These are phyloP conservation scores for Catocala sponsa DNA, from an alignment of 2,888 invertebrate species.

Conservation along the genomic window DNA sequence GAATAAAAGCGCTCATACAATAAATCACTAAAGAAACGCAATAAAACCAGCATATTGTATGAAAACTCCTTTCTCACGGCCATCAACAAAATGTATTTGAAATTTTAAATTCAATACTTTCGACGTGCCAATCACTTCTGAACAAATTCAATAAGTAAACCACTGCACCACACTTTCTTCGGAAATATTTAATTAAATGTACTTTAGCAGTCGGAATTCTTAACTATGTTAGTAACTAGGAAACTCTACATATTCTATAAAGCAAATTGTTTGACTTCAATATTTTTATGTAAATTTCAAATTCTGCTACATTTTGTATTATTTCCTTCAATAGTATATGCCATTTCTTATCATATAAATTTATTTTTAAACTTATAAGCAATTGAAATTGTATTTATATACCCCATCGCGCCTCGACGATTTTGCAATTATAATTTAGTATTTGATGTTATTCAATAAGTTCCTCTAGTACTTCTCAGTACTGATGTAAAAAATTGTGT, in stretches of 20 bases:
- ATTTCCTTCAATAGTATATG: too few species aligned
- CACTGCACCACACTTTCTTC: constrained; percentile 6
- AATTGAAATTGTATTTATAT: too few species aligned
- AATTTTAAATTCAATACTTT: constrained; percentile 29
- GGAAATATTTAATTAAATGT: constrained; percentile 24
- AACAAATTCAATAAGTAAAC: constrained; percentile 24
- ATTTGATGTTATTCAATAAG: too few species aligned
- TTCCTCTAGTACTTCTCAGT: too few species aligned
- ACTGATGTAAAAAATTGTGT: too few species aligned
- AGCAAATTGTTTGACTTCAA: too few species aligned
- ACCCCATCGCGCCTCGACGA: too few species aligned
- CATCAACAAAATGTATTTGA: constrained; percentile 29
- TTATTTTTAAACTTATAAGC: too few species aligned
- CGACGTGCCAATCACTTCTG: constrained; percentile 32
- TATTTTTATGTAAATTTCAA: too few species aligned
- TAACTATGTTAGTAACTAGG: background rate
- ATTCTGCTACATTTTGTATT: too few species aligned
- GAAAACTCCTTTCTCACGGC: constrained; percentile 17
- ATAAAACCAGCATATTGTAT: background rate
- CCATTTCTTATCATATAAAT: too few species aligned
- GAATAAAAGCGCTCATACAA: background rate
- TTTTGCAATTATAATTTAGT: too few species aligned
- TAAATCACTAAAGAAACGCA: background rate
- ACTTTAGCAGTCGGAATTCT: constrained; percentile 6
- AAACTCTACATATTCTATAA: background rate